Conservation (phyloP, 2,113 vertebrate species). For the Sebastes fasciatus region DNA sequence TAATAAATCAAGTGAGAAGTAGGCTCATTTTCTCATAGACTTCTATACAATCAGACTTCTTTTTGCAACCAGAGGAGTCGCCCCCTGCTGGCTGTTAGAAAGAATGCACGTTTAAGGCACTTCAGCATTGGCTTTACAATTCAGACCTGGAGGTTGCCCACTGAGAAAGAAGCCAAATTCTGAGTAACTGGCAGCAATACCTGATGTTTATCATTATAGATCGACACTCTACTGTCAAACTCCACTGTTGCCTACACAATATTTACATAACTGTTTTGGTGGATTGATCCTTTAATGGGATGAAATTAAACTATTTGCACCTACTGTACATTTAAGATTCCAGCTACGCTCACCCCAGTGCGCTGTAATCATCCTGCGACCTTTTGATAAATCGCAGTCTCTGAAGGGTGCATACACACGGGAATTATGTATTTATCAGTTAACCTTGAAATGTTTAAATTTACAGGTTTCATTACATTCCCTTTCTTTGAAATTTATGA, state of each 20-base stretch:
- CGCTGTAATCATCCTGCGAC: constrained; percentile 14
- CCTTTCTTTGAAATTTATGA: constrained; percentile 19
- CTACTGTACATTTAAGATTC: background rate
- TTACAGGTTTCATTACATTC: background rate
- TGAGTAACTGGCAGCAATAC: background rate
- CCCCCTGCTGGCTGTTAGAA: no score
- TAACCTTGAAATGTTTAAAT: constrained; percentile 25
- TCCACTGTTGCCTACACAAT: background rate
- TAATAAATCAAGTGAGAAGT: no score
- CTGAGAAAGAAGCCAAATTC: background rate
- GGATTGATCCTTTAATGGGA: background rate
- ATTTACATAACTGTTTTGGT: background rate
- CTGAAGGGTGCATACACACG: background rate
- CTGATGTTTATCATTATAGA: background rate
- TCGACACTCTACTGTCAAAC: background rate
- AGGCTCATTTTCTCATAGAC: no score
- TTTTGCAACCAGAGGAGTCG: no score
- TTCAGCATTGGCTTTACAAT: no score
- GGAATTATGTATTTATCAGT: constrained; percentile 17
- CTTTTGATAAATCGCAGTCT: background rate
- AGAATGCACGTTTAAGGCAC: no score
- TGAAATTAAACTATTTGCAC: background rate
- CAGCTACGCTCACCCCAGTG: background rate
- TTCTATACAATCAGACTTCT: no score
- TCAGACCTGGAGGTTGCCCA: no score